Conservation (phyloP, 1,140 invertebrate genomes). For the Drosophila ercepeae region DNA sequence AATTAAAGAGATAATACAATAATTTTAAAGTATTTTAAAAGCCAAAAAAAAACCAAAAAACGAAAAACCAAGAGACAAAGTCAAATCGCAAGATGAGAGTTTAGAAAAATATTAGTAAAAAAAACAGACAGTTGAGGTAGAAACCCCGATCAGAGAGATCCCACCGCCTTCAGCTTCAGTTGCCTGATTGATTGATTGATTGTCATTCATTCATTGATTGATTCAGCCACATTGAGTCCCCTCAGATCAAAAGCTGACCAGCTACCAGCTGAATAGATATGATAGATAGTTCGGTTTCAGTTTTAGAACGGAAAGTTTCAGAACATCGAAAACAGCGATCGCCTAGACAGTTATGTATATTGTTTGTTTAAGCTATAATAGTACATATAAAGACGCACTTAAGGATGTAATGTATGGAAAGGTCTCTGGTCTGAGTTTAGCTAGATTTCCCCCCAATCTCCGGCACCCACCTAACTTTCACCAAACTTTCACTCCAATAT, state of each 20-base stretch:
- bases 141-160: conserved; percentile 50
- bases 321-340: conserved; percentile 52
- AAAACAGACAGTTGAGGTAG: conserved; percentile 28
- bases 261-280: conserved; percentile 44
- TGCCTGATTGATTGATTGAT: conserved; percentile 45
- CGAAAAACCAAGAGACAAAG: conserved; percentile 22
- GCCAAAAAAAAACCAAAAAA: conserved; percentile 4
- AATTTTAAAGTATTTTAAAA: conserved; percentile 59
- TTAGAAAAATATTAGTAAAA: background rate
- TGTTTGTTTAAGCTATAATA: conserved; percentile 25
- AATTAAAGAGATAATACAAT: conserved; percentile 51
- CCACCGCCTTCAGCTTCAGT: conserved; percentile 59
- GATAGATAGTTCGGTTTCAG: conserved; percentile 72
- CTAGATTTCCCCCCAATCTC: background rate
- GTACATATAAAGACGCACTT: conserved; percentile 12
- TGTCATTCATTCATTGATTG: conserved; percentile 8
- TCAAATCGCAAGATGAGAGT: conserved; percentile 8
- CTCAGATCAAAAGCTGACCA: conserved; percentile 30
- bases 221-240: conserved; percentile 21
- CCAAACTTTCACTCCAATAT: background rate
- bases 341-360: conserved; percentile 17
- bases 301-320: conserved; percentile 47
- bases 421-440: conserved; percentile 23
- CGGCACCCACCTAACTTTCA: background rate
- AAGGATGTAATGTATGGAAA: conserved; percentile 3